These are phyloP conservation scores for Aphelocoma coerulescens DNA, from an alignment of 2,113 vertebrate species.

Conservation along the genomic window DNA sequence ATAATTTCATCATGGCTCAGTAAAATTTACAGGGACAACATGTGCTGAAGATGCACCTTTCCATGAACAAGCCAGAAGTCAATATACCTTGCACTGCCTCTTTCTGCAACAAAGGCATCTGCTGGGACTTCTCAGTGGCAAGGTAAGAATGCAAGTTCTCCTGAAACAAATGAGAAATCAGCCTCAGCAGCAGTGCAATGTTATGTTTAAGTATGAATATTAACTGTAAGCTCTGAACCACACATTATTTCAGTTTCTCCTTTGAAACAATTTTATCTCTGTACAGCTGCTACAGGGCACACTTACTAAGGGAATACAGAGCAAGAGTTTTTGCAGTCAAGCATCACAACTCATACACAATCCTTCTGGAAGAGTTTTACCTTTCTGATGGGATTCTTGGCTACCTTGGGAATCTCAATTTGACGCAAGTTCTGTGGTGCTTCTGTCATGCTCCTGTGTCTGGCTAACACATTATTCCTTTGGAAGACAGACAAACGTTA, in stretches of 20 bases:
- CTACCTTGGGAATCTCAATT: conserved; percentile 87
- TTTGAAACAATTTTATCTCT: not conserved
- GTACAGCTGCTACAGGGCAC: not conserved
- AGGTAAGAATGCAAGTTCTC: conserved; percentile 41
- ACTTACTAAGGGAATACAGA: not conserved
- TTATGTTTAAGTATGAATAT: not conserved
- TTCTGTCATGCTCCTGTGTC: conserved; percentile 90
- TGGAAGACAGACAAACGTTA: conserved; percentile 16
- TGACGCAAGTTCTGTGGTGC: conserved; percentile 86
- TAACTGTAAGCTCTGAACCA: not conserved
- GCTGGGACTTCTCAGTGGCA: conserved; percentile 62
- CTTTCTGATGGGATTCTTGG: conserved; percentile 76
- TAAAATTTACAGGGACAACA: not conserved
- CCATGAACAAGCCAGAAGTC: not conserved
- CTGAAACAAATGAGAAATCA: conserved; percentile 49
- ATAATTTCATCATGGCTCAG: not conserved
- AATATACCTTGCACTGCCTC: conserved; percentile 83
- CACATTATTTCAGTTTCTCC: not conserved
- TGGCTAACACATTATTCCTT: conserved; percentile 82
- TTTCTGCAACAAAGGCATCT: conserved; percentile 70
- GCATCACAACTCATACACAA: not conserved
- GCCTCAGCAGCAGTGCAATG: not conserved
- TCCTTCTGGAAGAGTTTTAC: conserved; percentile 69
- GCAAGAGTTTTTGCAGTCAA: not conserved
- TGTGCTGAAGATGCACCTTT: conserved; percentile 14